These are phyloP conservation scores for Micromys minutus DNA, from an alignment of 2,113 vertebrate species.

Conservation along the genomic window DNA sequence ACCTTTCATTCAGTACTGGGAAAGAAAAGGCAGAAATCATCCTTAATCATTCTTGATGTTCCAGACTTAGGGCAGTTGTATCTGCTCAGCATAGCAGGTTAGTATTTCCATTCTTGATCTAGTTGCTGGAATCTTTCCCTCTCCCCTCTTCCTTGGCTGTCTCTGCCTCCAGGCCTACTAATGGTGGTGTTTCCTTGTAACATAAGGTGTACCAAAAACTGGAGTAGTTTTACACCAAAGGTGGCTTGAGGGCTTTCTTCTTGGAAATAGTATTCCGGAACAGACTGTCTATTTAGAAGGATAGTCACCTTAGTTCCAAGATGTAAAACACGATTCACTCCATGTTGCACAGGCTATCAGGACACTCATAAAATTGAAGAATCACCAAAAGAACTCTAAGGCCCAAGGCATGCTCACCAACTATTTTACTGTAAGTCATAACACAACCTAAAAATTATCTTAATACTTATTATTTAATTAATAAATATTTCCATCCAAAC, in stretches of 20 bases:
- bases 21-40: slow-evolving; percentile 67
- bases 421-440: not conserved
- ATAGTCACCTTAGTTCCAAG: not conserved
- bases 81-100: not conserved
- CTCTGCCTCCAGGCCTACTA: slow-evolving; percentile 32
- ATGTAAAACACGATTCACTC: not conserved
- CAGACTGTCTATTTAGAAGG: not conserved
- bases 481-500: not conserved
- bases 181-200: slow-evolving; percentile 27
- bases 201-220: not conserved
- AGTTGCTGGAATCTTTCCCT: not conserved
- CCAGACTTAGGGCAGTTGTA: slow-evolving; percentile 65
- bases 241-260: not conserved
- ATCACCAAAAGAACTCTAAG: not conserved
- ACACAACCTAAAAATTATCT: not conserved
- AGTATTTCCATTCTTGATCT: slow-evolving; percentile 65
- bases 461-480: not conserved
- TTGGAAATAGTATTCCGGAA: not conserved
- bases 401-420: not conserved
- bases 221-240: not conserved
- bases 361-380: not conserved
- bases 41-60: slow-evolving; percentile 70
- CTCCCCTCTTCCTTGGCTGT: not conserved
- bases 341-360: not conserved
- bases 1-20: slow-evolving; percentile 59